Base-by-base conservation (phyloP, 2,113 vertebrate species). In the Chroicocephalus ridibundus region DNA sequence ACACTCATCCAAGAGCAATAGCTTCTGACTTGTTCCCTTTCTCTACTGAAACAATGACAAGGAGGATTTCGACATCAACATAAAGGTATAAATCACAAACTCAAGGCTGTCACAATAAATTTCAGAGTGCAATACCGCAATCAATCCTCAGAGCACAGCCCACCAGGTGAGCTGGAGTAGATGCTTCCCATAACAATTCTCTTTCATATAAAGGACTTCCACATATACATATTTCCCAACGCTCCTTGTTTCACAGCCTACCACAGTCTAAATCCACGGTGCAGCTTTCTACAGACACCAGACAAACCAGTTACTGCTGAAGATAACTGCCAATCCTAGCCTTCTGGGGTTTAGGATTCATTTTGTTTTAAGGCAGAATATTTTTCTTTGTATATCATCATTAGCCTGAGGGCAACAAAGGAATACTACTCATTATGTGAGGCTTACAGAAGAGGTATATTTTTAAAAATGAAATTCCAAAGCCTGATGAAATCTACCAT, bases 211-310 rank as follows among this genome's bases (percentile, higher is more conserved):
- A 77, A 44, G 74, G 17, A 72, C 27, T 54, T 44, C 18, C 60
- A 54, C 68, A 24, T 15, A 14, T 0, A 54, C 10, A 0, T 2
- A n/a, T 27, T 32, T 65, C 62, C 51, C 79, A 72, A 38, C 0
- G 4, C 27, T 81, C 58, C n/a, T 26, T 31, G 17, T 58, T 58
- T 83, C 1, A 0, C 62, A 66, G 81, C 46, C 40, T 47, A 9
- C 7, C 34, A 38, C 42, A 29, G 46, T 31, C 46, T 61, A 57
- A 75, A 32, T 5, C 2, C 4, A 51, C 36, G 61, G 47, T 4
- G 58, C 31, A 49, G 44, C 13, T 54, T 42, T 21, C 58, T 47
- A 10, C 2, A 44, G 62, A 44, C 36, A 24, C 25, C 34, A 29
- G 20, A 14, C 38, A 40, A 58, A 42, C 1, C 7, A 51, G 25